Percentiles rank a stretch among this genome's conserved stretches.
Evolutionary conservation across 35 echinoderm and acorn worm genomes (phyloP).

Genomic region (Eucidaris tribuloides): DNA sequence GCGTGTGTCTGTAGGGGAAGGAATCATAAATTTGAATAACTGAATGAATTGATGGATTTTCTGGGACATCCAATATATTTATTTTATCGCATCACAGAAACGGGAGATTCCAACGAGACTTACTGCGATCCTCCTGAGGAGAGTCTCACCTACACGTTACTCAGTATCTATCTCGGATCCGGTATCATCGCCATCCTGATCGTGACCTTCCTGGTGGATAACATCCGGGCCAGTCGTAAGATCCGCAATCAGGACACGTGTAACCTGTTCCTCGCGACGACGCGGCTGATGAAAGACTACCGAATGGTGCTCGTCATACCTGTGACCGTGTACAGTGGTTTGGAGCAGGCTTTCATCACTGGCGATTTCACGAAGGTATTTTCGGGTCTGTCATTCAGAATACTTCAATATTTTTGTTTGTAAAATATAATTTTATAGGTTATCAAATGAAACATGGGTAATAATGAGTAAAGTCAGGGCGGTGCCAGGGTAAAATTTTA

Average conservation of each 20-base stretch:
- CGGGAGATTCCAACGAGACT: constrained; percentile 9
- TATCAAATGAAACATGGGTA: neutral
- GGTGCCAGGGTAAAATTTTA: too few relatives aligned
- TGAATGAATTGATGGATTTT: too few relatives aligned
- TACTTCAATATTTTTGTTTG: neutral
- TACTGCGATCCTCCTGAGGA: constrained; percentile 71
- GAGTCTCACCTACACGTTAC: constrained; percentile 57
- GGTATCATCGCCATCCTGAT: constrained; percentile 68
- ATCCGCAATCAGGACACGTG: constrained; percentile 29
- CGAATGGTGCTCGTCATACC: constrained; percentile 71
- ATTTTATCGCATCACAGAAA: too few relatives aligned
- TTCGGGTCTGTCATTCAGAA: neutral
- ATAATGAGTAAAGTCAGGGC: too few relatives aligned
- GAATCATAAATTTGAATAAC: too few relatives aligned
- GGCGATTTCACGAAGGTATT: constrained; percentile 97
- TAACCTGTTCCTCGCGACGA: constrained; percentile 70
- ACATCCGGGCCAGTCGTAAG: constrained; percentile 29
- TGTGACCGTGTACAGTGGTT: constrained; percentile 80
- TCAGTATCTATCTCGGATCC: constrained; percentile 67
- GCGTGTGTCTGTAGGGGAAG: too few relatives aligned
- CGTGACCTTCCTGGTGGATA: constrained; percentile 57
- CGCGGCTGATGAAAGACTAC: constrained; percentile 51
- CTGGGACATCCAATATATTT: too few relatives aligned
- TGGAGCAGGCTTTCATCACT: constrained; percentile 95
- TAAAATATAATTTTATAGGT: neutral